Base-by-base conservation (phyloP, 2,113 vertebrate genomes). In the Pterocles burchelli region DNA sequence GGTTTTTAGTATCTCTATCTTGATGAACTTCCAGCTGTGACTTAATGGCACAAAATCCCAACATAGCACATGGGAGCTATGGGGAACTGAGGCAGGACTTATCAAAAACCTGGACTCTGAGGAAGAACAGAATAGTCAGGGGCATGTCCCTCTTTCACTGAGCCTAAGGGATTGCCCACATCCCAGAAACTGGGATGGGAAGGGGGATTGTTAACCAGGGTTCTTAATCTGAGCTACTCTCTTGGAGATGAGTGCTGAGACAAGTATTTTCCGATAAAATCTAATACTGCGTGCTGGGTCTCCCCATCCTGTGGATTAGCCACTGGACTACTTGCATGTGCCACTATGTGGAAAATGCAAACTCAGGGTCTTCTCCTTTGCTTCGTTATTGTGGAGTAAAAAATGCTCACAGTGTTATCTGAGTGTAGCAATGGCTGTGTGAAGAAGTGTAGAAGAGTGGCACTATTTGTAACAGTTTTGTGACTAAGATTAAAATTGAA, bases 11-110 rank as follows among this genome's bases (percentile, higher is more conserved):
- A 21, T 33, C 2, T 29, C 34, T 22, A 11, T 38, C 70, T 78
- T 2, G 4, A 19, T 6, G 29, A 55, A 59, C n/a, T 11, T 57
- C 26, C 26, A 88, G 46, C 43, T 62, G 73, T 25, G 46, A 63
- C 65, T 95, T 89, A 48, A 28, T 49, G 11, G 51, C 72, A 58
- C 17, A 49, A 68, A 67, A 66, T 62, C 63, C 46, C 59, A 9
- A 2, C 5, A 0, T 1, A 29, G 59, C 28, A 1, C 20, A 3
- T 1, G 10, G 24, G 33, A 19, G 8, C 41, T 43, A 15, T 9
- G 85, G 58, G 67, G 78, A 68, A 36, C 33, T 24, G 62, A 71
- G n/a, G 71, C 4, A 11, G 6, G 26, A 41, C 5, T 38, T 73
- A 21, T 0, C 17, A 7, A 38, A 79, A 83, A 21, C 4, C 16